Evolutionary conservation across 1,140 invertebrate genomes (phyloP), one percentile per base, ranked within the genome.

Genomic region (Zaprionus kolodkinae): DNA sequence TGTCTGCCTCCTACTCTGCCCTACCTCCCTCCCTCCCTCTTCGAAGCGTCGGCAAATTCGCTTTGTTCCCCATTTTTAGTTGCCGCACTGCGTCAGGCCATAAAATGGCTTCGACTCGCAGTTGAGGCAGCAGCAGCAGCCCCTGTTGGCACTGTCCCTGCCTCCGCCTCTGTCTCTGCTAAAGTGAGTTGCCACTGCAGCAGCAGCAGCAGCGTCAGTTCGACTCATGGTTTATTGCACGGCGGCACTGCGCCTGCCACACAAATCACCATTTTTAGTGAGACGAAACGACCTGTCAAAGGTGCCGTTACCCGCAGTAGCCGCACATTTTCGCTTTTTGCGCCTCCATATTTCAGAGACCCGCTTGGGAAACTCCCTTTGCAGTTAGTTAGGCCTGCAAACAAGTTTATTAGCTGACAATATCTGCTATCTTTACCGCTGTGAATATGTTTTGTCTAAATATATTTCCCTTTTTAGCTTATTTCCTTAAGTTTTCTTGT

Each of bases 201-300:
- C 21, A 21, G 12, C 43, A 15, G 21, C 6, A 4, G n/a, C 13
- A 36, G 15, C 38, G 64, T 74, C 57, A 50, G 36, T 64, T 70
- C 40, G 48, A 13, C 13, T 43, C 10, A 38, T 62, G 38, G 65
- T 74, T 74, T 74, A 74, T 74, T 55, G 72, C 59, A 69, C 72
- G 50, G 57, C 65, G 57, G 65, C 72, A 70, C 40, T 63, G 48
- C 15, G 9, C 72, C 56, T 76, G 73, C 69, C 70, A 72, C 72
- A 69, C 74, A 81, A 85, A 85, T 85, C 84, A 85, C 65, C 78
- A 81, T 81, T 78, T 85, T 81, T 60, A 85, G 62, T 71, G 64
- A 85, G 81, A 72, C 73, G 73, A 85, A 85, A 69, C 73, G 73
- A 63, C 62, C 81, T 85, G 81, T 81, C 81, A 71, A 40, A 52